A percentile compares a stretch with the other conserved stretches of the same genome.
These are phyloP conservation scores for Mastomys natalensis DNA, from an alignment of 2,113 vertebrate genomes.

Conservation along the genomic window DNA sequence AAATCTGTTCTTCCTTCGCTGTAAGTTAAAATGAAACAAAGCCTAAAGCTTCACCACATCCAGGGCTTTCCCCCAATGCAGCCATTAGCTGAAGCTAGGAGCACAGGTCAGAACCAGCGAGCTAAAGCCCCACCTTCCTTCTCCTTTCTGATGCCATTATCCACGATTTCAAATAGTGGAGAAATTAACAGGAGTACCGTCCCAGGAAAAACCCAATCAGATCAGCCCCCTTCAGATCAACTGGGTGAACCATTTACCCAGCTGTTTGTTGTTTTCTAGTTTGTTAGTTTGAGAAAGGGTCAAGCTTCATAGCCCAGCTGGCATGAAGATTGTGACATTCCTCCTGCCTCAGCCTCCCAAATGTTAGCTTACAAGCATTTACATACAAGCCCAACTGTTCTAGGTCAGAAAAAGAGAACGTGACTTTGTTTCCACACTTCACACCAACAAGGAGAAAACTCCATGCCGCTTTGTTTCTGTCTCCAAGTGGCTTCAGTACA, in stretches of 20 bases:
- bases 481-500: background rate
- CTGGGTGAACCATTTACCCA: background rate
- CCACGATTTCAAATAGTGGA: background rate
- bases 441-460: background rate
- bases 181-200: background rate
- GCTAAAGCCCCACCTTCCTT: background rate
- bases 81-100: background rate
- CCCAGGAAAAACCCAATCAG: background rate
- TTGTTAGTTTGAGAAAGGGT: background rate
- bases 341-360: background rate
- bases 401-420: background rate
- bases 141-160: background rate
- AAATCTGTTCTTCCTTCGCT: constrained; percentile 24
- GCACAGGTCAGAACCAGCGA: background rate
- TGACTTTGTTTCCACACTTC: background rate
- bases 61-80: background rate
- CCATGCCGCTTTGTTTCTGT: background rate
- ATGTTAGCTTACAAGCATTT: background rate
- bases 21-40: background rate
- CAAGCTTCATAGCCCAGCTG: background rate
- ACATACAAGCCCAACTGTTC: background rate
- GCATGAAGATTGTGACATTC: background rate
- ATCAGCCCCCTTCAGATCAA: background rate
- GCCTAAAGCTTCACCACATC: background rate
- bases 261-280: background rate